These are phyloP conservation scores for Tortrix viridana DNA, from an alignment of 2,888 invertebrate species.

Conservation along the genomic window DNA sequence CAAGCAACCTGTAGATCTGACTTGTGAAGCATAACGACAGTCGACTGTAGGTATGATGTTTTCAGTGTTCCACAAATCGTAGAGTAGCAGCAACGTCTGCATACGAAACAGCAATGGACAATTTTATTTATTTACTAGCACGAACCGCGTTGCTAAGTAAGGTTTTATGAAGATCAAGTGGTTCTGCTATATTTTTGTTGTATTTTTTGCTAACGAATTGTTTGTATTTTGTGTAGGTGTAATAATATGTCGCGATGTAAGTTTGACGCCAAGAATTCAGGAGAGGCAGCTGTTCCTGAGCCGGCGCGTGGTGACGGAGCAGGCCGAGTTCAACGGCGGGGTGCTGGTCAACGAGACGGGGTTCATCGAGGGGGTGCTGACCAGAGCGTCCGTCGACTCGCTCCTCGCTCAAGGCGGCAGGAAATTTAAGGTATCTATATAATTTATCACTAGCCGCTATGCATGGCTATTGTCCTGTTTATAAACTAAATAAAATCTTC, in stretches of 20 bases:
- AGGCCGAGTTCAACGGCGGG: slow-evolving; percentile 82
- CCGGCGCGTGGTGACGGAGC: slow-evolving; percentile 77
- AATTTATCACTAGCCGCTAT: too few relatives aligned
- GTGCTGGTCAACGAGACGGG: slow-evolving; percentile 84
- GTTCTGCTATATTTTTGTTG: background rate
- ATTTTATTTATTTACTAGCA: slow-evolving; percentile 11
- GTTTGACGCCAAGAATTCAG: slow-evolving; percentile 37
- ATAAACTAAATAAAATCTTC: too few relatives aligned
- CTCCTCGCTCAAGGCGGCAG: slow-evolving; percentile 64
- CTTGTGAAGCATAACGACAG: slow-evolving; percentile 2
- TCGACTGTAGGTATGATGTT: slow-evolving; percentile 2
- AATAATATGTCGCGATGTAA: slow-evolving; percentile 46
- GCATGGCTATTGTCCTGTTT: too few relatives aligned
- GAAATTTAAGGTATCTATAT: slow-evolving; percentile 71
- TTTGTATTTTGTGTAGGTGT: slow-evolving; percentile 39
- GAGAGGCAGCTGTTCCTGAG: slow-evolving; percentile 68
- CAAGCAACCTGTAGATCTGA: slow-evolving; percentile 3
- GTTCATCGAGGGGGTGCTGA: slow-evolving; percentile 81
- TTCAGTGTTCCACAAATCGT: slow-evolving; percentile 24
- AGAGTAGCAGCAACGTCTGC: slow-evolving; percentile 12
- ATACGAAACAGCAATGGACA: slow-evolving; percentile 10
- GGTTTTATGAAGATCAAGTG: slow-evolving; percentile 3
- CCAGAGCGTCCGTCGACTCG: slow-evolving; percentile 68
- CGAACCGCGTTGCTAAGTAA: slow-evolving; percentile 24
- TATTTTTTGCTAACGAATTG: background rate